phyloP scores from a whole-genome alignment of 2,797 vertebrate genomes.

The Benthosema pterotum region DNA sequence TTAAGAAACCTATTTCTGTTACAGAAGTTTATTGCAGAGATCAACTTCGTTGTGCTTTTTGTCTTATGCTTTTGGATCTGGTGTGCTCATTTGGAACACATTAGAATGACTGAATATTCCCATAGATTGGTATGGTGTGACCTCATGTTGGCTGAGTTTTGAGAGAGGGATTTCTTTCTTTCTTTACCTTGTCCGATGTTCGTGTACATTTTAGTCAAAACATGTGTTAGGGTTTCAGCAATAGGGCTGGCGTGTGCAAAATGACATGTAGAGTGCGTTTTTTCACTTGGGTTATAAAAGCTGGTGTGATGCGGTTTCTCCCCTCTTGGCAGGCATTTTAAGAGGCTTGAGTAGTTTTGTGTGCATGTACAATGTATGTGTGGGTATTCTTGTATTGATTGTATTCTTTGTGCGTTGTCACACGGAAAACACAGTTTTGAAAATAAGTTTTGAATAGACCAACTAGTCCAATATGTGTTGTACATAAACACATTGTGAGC shows the following conservation, averaged over 20 bases:
- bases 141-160: conserved; percentile 42
- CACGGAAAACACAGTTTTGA: no score
- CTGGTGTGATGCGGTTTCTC: neutral
- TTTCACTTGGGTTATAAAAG: conserved; percentile 5
- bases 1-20: conserved; percentile 40
- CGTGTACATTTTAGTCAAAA: conserved; percentile 47
- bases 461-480: no score
- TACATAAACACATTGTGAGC: no score
- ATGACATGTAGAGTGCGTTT: conserved; percentile 22
- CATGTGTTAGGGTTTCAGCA: conserved; percentile 35
- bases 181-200: conserved; percentile 40
- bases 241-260: conserved; percentile 20
- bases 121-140: conserved; percentile 52
- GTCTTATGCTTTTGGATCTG: conserved; percentile 41
- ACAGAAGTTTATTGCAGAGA: conserved; percentile 22
- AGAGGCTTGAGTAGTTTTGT: conserved; percentile 73
- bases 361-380: neutral
- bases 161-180: conserved; percentile 18
- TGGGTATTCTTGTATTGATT: conserved; percentile 1
- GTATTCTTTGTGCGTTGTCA: neutral
- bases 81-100: conserved; percentile 50
- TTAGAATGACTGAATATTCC: conserved; percentile 51
- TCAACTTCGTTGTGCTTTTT: conserved; percentile 53
- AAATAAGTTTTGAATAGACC: no score
- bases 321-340: conserved; percentile 28